A percentile compares a stretch with the other conserved stretches of the same genome.
Conservation (phyloP, 2,113 vertebrate genomes). For the Boulengeromyrus knoepffleri region DNA sequence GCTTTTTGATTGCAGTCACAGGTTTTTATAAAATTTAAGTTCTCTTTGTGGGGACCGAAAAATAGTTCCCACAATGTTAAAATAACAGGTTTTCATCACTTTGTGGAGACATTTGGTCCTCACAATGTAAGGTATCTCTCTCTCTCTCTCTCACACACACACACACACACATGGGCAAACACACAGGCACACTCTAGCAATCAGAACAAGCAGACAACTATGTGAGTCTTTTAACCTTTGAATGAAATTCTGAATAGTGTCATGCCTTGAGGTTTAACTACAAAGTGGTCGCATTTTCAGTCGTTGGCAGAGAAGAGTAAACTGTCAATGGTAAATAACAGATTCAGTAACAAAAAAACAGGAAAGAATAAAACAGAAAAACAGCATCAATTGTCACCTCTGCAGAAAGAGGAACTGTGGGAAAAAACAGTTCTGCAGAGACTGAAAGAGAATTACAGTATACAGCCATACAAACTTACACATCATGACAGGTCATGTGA, state of each 20-base stretch:
- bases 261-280: constrained; percentile 15
- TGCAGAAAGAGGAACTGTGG: not conserved
- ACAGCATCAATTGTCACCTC: not conserved
- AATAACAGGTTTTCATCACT: too few species aligned
- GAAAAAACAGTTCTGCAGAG: not conserved
- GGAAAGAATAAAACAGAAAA: not conserved
- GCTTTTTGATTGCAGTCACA: too few species aligned
- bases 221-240: constrained; percentile 35
- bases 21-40: too few species aligned
- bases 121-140: too few species aligned
- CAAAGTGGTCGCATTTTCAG: constrained; percentile 38
- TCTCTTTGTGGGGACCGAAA: too few species aligned
- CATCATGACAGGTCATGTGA: not conserved
- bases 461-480: not conserved
- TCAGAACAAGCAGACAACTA: constrained; percentile 25
- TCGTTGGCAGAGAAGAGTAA: constrained; percentile 23
- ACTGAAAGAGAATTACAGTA: not conserved
- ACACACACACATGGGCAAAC: not conserved
- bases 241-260: not conserved
- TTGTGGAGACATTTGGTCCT: too few species aligned
- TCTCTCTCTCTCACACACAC: too few species aligned
- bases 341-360: constrained; percentile 9
- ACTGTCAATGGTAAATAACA: constrained; percentile 26
- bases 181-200: not conserved
- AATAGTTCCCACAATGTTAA: too few species aligned